Evolutionary conservation across 2,888 invertebrate genomes (phyloP).

Genomic region (Andrena marginata): DNA sequence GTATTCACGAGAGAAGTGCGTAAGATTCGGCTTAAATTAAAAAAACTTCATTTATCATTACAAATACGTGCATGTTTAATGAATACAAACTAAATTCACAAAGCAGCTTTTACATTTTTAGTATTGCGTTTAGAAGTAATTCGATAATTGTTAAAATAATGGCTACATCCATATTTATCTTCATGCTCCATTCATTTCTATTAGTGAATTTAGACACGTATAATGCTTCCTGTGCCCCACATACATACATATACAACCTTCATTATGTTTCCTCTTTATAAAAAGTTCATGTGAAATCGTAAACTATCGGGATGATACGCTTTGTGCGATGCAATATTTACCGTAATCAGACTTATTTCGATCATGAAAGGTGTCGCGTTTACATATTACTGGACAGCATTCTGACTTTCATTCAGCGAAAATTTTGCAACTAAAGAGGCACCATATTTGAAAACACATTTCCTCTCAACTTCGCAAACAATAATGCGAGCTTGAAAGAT

Average conservation of each 20-base stretch:
- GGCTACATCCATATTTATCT: constrained; percentile 39
- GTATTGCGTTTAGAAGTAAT: constrained; percentile 19
- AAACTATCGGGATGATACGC: constrained; percentile 17
- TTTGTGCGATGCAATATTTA: constrained; percentile 43
- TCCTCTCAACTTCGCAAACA: not conserved
- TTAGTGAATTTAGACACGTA: constrained; percentile 32
- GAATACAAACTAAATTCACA: constrained; percentile 15
- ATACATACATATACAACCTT: constrained; percentile 19
- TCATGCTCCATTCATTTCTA: constrained; percentile 43
- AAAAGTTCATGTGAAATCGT: constrained; percentile 39
- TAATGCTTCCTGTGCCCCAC: constrained; percentile 5
- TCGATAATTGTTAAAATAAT: constrained; percentile 24
- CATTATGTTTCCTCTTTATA: constrained; percentile 5
- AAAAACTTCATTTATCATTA: not conserved
- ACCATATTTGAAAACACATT: constrained; percentile 20
- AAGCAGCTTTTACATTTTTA: constrained; percentile 19
- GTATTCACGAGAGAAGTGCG: not conserved
- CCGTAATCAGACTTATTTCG: constrained; percentile 33
- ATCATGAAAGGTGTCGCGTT: constrained; percentile 15
- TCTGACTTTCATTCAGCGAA: constrained; percentile 51
- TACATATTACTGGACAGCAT: constrained; percentile 50
- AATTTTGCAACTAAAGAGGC: constrained; percentile 40
- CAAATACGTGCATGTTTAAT: constrained; percentile 5
- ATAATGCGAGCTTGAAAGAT: not conserved
- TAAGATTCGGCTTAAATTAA: not conserved